Base-by-base conservation (phyloP, 2,113 vertebrate genomes). In the Aramus guarauna region DNA sequence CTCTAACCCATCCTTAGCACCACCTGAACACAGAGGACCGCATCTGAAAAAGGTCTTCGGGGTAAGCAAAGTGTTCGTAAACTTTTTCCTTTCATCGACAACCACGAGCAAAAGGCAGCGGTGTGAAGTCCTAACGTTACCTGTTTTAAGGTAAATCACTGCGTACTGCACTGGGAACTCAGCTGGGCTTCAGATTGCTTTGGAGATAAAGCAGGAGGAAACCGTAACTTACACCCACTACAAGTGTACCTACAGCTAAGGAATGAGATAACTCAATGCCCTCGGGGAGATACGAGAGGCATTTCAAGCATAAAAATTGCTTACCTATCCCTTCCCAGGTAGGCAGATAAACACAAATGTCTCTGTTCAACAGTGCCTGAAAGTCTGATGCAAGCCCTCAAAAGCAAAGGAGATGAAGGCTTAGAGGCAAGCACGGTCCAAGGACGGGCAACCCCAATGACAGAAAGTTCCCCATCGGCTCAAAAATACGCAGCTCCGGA, bases 231-330 rank as follows among this genome's bases (percentile, higher is more conserved):
- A 82, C 53, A 90, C 73, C 80, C 92, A 88, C 73, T 89, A 20
- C 47, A 52, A 63, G 26, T 52, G 27, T 89, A 92, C 20, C 66
- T 75, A 45, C 66, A 69, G 95, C 60, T 50, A 83, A 82, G 45
- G 89, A 95, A 73, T 3, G 12, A 94, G 84, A 79, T 96, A 94
- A 89, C 87, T 53, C 58, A 91, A 91, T 47, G 59, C 84, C 97
- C 89, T 83, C 79, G 67, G 81, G 89, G 92, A 96, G 89, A 87
- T 95, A 97, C 47, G 97, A 87, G 41, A 95, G 67, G 94, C 55
- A 97, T 95, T 96, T 95, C 77, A 94, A 87, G 63, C 89, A 96
- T 88, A 96, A 95, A 96, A 94, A 95, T 93, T 59, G 84, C 91
- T 96, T 89, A 92, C 92, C 91, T 94, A 95, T 92, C 86, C 94